Percentiles rank a stretch among this genome's conserved stretches.
These are phyloP conservation scores for Diogma glabrata DNA, from an alignment of 2,888 invertebrate species.

Conservation along the genomic window DNA sequence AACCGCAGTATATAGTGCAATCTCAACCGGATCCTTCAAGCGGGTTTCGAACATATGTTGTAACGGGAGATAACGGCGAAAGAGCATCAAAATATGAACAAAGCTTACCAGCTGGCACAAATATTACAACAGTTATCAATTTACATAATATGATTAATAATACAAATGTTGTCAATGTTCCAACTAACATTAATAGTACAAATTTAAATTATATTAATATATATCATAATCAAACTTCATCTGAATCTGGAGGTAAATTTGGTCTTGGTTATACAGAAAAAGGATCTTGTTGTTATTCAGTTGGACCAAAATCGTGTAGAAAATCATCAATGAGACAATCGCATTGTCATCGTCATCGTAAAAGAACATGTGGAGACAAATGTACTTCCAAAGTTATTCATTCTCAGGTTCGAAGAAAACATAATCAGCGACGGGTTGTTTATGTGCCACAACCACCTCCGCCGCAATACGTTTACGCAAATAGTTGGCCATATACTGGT, in stretches of 20 bases:
- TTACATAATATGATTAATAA: slow-evolving; percentile 17
- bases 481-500: slow-evolving; percentile 18
- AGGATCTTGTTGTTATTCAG: slow-evolving; percentile 30
- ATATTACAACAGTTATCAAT: slow-evolving; percentile 18
- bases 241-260: slow-evolving; percentile 28
- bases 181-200: slow-evolving; percentile 16
- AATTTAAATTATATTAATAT: slow-evolving; percentile 28
- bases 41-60: neutral
- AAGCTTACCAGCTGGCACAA: slow-evolving; percentile 12
- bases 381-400: slow-evolving; percentile 29
- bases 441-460: slow-evolving; percentile 18
- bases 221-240: slow-evolving; percentile 26
- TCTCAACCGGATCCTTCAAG: neutral
- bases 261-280: slow-evolving; percentile 29
- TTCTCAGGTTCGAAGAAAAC: slow-evolving; percentile 15
- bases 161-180: slow-evolving; percentile 17
- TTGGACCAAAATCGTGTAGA: slow-evolving; percentile 21
- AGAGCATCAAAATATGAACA: neutral
- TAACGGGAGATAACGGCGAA: neutral
- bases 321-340: slow-evolving; percentile 16
- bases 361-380: slow-evolving; percentile 28
- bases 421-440: neutral
- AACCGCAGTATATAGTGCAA: neutral
- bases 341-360: slow-evolving; percentile 23
- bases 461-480: slow-evolving; percentile 14